These are phyloP conservation scores for Calidris pygmaea DNA, from an alignment of 2,113 vertebrate genomes.

Conservation along the genomic window DNA sequence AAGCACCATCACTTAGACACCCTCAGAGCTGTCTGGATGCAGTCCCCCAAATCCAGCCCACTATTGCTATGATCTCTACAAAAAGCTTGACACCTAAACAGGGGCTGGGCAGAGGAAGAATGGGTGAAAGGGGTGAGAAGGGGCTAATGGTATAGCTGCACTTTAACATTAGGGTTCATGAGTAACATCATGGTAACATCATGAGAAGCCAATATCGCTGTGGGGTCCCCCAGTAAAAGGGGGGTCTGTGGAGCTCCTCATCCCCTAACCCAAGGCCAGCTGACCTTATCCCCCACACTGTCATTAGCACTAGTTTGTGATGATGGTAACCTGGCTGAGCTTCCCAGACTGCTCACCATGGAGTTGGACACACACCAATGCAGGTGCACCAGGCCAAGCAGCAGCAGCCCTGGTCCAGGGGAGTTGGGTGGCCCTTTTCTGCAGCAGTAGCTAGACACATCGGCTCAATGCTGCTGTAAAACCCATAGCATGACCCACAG, in stretches of 20 bases:
- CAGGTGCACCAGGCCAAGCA: not conserved
- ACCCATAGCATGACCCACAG: not conserved
- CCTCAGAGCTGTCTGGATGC: not conserved
- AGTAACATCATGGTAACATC: too few species aligned
- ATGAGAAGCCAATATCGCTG: not conserved
- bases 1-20: not conserved
- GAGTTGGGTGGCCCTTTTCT: not conserved
- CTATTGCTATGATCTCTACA: not conserved
- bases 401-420: not conserved
- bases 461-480: fast-evolving
- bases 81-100: not conserved
- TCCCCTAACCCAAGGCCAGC: not conserved
- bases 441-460: not conserved
- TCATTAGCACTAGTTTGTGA: not conserved
- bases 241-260: not conserved
- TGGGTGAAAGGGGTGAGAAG: not conserved
- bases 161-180: not conserved
- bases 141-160: not conserved
- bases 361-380: fast-evolving
- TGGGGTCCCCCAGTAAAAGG: not conserved
- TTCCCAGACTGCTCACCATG: not conserved
- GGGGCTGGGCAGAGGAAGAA: not conserved
- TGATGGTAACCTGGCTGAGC: fast-evolving
- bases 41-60: not conserved
- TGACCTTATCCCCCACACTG: not conserved